Percentiles rank a stretch among this genome's conserved stretches.
Conservation (phyloP, 2,888 invertebrate genomes). For the Pterostichus niger region DNA sequence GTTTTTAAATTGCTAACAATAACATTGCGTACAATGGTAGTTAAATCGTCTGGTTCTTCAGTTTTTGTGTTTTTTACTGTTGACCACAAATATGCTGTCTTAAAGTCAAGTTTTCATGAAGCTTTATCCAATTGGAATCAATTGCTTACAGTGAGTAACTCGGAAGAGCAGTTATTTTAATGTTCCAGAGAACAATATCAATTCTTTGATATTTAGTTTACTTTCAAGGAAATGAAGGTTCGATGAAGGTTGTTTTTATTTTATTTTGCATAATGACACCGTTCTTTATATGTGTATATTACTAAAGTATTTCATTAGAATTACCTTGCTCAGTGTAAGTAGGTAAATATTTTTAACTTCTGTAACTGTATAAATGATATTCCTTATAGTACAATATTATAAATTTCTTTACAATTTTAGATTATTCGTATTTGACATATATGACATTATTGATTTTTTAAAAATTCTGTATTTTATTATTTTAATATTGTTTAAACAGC, state of each 20-base stretch:
- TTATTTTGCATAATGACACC: conserved; percentile 28
- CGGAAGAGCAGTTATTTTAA: conserved; percentile 42
- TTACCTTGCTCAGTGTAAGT: conserved; percentile 35
- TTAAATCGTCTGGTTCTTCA: conserved; percentile 41
- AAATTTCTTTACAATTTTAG: no score
- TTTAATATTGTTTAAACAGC: conserved; percentile 70
- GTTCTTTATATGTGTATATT: conserved; percentile 11
- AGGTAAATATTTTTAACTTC: conserved; percentile 20
- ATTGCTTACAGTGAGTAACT: conserved; percentile 54
- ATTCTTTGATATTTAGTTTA: conserved; percentile 21
- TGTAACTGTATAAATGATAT: conserved; percentile 6
- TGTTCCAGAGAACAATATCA: conserved; percentile 34
- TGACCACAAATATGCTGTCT: conserved; percentile 41
- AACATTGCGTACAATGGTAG: conserved; percentile 60
- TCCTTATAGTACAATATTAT: no score
- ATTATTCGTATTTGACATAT: conserved; percentile 4
- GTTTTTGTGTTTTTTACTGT: conserved; percentile 42
- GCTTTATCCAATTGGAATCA: conserved; percentile 40
- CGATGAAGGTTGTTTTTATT: conserved; percentile 39
- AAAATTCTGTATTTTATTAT: conserved; percentile 26
- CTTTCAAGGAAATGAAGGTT: conserved; percentile 21
- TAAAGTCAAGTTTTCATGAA: conserved; percentile 28
- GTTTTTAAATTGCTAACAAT: conserved; percentile 62
- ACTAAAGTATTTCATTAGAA: conserved; percentile 14
- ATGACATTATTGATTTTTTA: conserved; percentile 1